phyloP scores from a whole-genome alignment of 1,140 invertebrate genomes.

The Zaprionus gabonicus region DNA sequence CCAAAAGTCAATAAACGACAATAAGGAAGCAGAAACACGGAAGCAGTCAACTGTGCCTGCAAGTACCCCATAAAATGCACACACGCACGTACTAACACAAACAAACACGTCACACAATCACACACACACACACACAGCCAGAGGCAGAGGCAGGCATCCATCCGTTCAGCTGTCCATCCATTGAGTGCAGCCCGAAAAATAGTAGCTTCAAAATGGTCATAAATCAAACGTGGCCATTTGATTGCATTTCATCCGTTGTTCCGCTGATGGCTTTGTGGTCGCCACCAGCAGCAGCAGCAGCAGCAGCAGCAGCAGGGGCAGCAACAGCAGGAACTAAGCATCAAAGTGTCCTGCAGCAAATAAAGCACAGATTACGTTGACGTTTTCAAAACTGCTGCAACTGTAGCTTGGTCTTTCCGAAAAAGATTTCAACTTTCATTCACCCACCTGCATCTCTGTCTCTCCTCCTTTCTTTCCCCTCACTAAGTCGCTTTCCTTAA shows the following conservation, averaged over 20 bases:
- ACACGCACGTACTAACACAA: constrained; percentile 23
- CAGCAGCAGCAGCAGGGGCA: neutral
- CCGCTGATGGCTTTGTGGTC: constrained; percentile 20
- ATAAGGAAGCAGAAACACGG: constrained; percentile 42
- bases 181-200: constrained; percentile 43
- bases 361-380: constrained; percentile 5
- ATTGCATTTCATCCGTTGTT: constrained; percentile 59
- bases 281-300: neutral
- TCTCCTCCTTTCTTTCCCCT: neutral
- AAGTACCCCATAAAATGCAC: constrained; percentile 64
- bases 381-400: neutral
- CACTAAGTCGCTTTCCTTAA: neutral
- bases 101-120: neutral
- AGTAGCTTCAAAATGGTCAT: constrained; percentile 41
- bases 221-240: constrained; percentile 71
- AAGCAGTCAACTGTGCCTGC: constrained; percentile 8
- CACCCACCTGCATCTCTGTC: neutral
- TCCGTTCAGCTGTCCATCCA: constrained; percentile 8
- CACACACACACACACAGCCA: neutral
- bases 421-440: neutral
- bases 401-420: neutral
- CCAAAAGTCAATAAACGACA: constrained; percentile 65
- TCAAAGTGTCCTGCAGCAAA: constrained; percentile 1
- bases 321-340: neutral
- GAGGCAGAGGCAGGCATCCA: neutral